Evolutionary conservation across 2,888 invertebrate species (phyloP), one percentile per base, ranked within the genome.

Genomic region (Agriopis marginaria): DNA sequence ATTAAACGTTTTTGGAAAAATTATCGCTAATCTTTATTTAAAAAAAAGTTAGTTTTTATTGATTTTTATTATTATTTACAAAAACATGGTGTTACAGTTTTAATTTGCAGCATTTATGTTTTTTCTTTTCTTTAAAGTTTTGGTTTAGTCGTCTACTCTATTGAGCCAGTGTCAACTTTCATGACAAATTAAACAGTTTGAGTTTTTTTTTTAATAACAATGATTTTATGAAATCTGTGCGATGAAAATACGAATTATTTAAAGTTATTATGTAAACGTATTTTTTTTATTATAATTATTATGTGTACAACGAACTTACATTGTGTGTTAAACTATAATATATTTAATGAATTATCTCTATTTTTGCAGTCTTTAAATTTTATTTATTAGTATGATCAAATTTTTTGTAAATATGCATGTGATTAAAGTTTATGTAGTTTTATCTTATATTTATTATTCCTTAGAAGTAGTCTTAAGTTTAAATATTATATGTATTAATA

Each of bases 391-490:
- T 23, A 40, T 47, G 17, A 23, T 23, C 17, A 23, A 23, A 23
- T 23, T 23, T 23, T 23, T 23, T 23, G 17, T 23, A 23, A 23
- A 23, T 23, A 10, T 49, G 11, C 32, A 56, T 45, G 17, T 51
- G 51, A 23, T 51, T 23, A 51, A 51, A 23, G 10, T 23, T 23
- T 10, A 23, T 3, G 0, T 39, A 39, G 7, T 32, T 39, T 54
- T 61, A 40, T 14, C 11, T 40, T 61, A 17, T 49, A 23, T 32
- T 32, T 49, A 23, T 32, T 32, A 49, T 62, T 11, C 40, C 12
- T 62, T 62, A 53, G 44, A 44, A 50, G 42, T 51, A 61, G 12
- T 51, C 23, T 59, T 65, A 59, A 45, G 65, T 66, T 66, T 66
- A n/a, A 66, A 60, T 53, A 53, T 53, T 53, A 17, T 47, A 47